Conservation (phyloP, 1,140 invertebrate species). For the Trichoplusia ni region DNA sequence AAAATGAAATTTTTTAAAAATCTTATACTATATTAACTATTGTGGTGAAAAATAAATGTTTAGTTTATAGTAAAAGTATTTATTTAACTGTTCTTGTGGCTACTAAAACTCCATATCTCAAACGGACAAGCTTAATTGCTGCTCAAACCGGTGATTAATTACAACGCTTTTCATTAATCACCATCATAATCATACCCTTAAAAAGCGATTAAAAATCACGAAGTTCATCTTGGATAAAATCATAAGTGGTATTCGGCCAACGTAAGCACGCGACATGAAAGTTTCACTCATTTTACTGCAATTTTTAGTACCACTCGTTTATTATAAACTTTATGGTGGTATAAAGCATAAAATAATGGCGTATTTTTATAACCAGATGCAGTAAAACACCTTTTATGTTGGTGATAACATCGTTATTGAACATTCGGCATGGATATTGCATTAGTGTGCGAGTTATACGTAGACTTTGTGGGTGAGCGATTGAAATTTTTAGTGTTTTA, state of each 20-base stretch:
- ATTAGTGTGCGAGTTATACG: constrained; percentile 10
- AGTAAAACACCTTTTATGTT: constrained; percentile 75
- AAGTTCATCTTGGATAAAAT: constrained; percentile 16
- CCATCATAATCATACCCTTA: background rate
- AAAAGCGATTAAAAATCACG: background rate
- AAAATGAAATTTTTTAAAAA: too few relatives aligned
- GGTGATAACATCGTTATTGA: constrained; percentile 65
- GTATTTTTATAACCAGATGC: constrained; percentile 73
- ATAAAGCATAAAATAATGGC: constrained; percentile 77
- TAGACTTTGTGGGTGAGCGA: background rate
- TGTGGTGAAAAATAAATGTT: too few relatives aligned
- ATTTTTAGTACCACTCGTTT: constrained; percentile 66
- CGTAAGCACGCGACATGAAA: constrained; percentile 63
- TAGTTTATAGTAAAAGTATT: too few relatives aligned
- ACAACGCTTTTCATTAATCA: too few relatives aligned
- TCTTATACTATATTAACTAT: too few relatives aligned
- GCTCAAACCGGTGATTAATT: too few relatives aligned
- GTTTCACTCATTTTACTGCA: constrained; percentile 51
- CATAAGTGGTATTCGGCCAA: constrained; percentile 16
- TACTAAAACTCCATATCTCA: too few relatives aligned
- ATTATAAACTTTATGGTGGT: constrained; percentile 76
- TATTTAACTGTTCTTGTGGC: too few relatives aligned
- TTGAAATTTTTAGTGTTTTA: background rate
- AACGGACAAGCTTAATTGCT: too few relatives aligned
- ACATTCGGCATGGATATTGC: constrained; percentile 36